Evolutionary conservation across 2,113 vertebrate species (phyloP), one percentile per base, ranked within the genome.

Genomic region (Takifugu bimaculatus): DNA sequence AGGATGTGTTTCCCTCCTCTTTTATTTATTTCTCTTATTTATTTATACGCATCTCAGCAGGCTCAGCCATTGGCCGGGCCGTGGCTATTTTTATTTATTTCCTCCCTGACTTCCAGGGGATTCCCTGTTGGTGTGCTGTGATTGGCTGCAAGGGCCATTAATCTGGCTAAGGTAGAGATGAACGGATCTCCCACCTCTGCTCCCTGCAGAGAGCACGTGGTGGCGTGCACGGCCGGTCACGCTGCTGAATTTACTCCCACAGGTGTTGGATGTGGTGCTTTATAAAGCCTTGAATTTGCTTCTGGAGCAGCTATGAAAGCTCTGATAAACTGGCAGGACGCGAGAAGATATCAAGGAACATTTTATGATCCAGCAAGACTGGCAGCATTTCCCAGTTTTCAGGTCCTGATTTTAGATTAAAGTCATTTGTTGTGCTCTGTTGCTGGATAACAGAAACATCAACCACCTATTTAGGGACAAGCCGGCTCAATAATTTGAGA

Each of bases 11-110:
- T 83, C 80, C 84, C 84, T 85, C 60, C 76, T 80, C 75, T 86
- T 86, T 85, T 85, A 83, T 89, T 88, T 87, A 85, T 85, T 82
- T 85, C 76, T 80, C 72, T 80, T 86, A 78, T 90, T 85, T 86
- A 84, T 87, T 84, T 86, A 81, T 83, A 79, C 80, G 76, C 72
- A 58, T 76, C 74, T 79, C 80, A 39, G 69, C 13, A 70, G 83
- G 72, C 74, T 60, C 66, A 72, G 77, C 65, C 73, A 80, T 80
- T 81, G 75, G 62, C 70, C 76, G 60, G 69, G 26, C 64, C 49
- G 5, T 45, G 64, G 57, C 65, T 78, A 62, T 79, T 84, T 84
- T 74, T 76, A 68, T 78, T 75, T 69, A 32, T 65, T 79, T 74
- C 51, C 29, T 57, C 45, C 51, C 57, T 2, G 20, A 74, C 75